A percentile compares a stretch with the other conserved stretches of the same genome.
Evolutionary conservation across 2,113 vertebrate species (phyloP).

Genomic region (Oncorhynchus keta): DNA sequence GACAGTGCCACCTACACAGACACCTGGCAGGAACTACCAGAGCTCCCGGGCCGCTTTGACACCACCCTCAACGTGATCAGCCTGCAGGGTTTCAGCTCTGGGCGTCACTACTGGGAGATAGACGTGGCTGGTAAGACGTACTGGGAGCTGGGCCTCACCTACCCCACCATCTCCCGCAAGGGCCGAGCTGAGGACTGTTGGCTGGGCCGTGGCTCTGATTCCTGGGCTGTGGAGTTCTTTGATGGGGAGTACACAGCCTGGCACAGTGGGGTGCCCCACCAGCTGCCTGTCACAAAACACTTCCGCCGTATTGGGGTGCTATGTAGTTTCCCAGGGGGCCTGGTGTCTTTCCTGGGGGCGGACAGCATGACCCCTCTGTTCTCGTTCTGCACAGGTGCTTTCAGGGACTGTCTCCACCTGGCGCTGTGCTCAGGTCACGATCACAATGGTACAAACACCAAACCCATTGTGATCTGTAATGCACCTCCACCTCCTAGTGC

Average conservation of each 20-base stretch:
- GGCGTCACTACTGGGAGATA: slow-evolving; percentile 89
- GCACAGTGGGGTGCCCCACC: slow-evolving; percentile 70
- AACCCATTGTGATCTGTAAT: slow-evolving; percentile 68
- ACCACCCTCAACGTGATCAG: slow-evolving; percentile 83
- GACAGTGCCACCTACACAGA: slow-evolving; percentile 69
- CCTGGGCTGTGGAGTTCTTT: slow-evolving; percentile 81
- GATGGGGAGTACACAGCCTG: slow-evolving; percentile 80
- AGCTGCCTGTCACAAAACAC: slow-evolving; percentile 44
- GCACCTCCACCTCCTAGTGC: slow-evolving; percentile 38
- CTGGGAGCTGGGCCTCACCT: slow-evolving; percentile 85
- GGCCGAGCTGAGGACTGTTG: slow-evolving; percentile 83
- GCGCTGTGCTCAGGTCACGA: slow-evolving; percentile 76
- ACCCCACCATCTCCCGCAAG: slow-evolving; percentile 78
- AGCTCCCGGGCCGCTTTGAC: slow-evolving; percentile 81
- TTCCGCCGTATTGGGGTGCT: slow-evolving; percentile 77
- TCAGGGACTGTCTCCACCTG: slow-evolving; percentile 67
- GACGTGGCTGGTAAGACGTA: slow-evolving; percentile 84
- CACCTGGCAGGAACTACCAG: slow-evolving; percentile 71
- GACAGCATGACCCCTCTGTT: slow-evolving; percentile 79
- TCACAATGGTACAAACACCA: slow-evolving; percentile 67
- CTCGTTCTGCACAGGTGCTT: slow-evolving; percentile 77
- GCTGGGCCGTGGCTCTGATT: slow-evolving; percentile 78
- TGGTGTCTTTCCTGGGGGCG: slow-evolving; percentile 78
- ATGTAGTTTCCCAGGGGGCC: slow-evolving; percentile 79
- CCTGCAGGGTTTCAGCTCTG: slow-evolving; percentile 68